Evolutionary conservation across 2,113 vertebrate species (phyloP).

Genomic region (Cinclus cinclus): DNA sequence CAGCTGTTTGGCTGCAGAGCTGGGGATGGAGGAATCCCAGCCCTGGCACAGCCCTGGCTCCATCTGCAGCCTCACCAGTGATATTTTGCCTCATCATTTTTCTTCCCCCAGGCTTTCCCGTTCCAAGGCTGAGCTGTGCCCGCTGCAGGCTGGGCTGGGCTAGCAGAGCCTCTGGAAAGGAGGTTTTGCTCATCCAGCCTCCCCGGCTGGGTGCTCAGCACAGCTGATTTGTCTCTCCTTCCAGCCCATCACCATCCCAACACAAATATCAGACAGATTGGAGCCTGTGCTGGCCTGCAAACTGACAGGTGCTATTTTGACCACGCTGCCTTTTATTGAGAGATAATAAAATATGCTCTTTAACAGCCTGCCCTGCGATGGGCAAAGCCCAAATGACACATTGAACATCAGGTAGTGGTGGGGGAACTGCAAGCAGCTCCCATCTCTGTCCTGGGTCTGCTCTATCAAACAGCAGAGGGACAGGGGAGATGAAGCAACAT

Average conservation of each 20-base stretch:
- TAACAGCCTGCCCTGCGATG: background rate
- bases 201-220: background rate
- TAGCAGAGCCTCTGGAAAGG: background rate
- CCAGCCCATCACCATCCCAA: background rate
- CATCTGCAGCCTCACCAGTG: background rate
- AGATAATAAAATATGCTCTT: background rate
- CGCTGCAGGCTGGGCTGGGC: background rate
- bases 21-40: background rate
- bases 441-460: background rate
- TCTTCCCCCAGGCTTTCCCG: background rate
- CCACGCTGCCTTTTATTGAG: constrained; percentile 13
- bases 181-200: constrained; percentile 22
- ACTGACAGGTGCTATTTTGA: constrained; percentile 13
- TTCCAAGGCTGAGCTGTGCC: background rate
- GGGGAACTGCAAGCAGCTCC: background rate
- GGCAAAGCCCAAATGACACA: background rate
- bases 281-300: constrained; percentile 1
- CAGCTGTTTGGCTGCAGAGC: background rate
- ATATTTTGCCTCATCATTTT: background rate
- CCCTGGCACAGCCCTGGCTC: background rate
- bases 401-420: background rate
- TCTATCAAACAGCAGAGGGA: background rate
- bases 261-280: background rate
- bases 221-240: background rate
- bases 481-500: background rate